Conservation (phyloP, 2,888 invertebrate genomes). For the Matsumyia berberina region DNA sequence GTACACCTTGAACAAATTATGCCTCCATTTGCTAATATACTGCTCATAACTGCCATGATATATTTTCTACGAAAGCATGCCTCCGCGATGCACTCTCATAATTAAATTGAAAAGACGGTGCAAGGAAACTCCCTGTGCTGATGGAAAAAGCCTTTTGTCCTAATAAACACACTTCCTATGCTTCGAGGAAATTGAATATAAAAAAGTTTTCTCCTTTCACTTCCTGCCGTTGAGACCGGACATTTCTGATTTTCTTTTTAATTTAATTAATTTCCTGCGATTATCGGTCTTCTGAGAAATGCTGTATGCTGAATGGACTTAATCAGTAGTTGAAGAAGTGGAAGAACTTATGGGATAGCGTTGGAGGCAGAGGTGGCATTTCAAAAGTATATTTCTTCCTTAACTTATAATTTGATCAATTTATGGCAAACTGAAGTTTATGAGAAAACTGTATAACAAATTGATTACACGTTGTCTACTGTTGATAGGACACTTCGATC, state of each 20-base stretch:
- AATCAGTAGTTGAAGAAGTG: background rate
- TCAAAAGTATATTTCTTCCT: too few relatives aligned
- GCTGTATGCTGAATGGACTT: background rate
- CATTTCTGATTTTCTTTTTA: constrained; percentile 8
- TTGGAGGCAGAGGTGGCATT: too few relatives aligned
- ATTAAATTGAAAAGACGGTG: constrained; percentile 13
- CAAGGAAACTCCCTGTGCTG: background rate
- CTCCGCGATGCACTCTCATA: constrained; percentile 4
- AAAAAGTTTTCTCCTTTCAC: background rate
- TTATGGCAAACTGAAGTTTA: too few relatives aligned
- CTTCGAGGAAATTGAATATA: background rate
- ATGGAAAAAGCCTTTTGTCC: background rate
- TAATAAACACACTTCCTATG: constrained; percentile 10
- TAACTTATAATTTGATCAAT: too few relatives aligned
- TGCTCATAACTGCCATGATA: background rate
- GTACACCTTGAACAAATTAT: background rate
- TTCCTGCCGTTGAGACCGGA: background rate
- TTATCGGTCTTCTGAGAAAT: background rate
- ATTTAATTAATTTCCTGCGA: constrained; percentile 16
- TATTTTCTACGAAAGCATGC: background rate
- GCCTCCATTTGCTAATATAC: background rate
- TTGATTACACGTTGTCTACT: too few relatives aligned
- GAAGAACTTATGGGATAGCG: too few relatives aligned
- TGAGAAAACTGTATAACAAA: too few relatives aligned
- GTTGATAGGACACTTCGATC: too few relatives aligned